Evolutionary conservation across 2,888 invertebrate genomes (phyloP).

Genomic region (Tridacna gigas): DNA sequence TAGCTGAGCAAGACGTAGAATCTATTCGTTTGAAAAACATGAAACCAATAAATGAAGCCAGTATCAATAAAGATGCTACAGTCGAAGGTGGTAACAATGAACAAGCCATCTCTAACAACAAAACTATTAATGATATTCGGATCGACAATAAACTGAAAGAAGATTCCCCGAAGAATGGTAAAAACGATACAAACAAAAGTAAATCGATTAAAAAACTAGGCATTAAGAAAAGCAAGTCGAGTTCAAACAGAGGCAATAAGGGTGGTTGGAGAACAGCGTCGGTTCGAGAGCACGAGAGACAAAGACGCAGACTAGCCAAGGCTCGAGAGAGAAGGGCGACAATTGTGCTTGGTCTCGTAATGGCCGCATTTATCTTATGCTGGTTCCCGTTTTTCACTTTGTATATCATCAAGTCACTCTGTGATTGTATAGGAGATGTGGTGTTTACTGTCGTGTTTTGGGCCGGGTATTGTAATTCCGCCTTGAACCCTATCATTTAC

Average conservation of each 20-base stretch:
- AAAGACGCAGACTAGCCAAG: slow-evolving; percentile 95
- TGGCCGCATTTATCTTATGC: slow-evolving; percentile 99
- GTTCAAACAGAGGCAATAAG: slow-evolving; percentile 47
- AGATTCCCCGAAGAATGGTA: not conserved
- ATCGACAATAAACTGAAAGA: not conserved
- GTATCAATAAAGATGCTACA: not conserved
- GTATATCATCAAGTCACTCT: slow-evolving; percentile 85
- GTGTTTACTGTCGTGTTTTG: slow-evolving; percentile 96
- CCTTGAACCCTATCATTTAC: slow-evolving; percentile 96
- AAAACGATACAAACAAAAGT: slow-evolving; percentile 12
- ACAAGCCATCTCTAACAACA: not conserved
- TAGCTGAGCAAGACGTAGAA: not conserved
- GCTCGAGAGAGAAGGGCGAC: slow-evolving; percentile 99
- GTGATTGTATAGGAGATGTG: slow-evolving; percentile 79
- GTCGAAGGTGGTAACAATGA: not conserved
- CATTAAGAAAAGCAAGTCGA: slow-evolving; percentile 18
- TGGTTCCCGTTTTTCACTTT: slow-evolving; percentile 98
- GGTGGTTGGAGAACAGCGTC: slow-evolving; percentile 63
- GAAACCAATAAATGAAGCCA: not conserved
- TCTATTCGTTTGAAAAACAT: not conserved
- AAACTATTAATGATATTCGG: not conserved
- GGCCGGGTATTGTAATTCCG: slow-evolving; percentile 98
- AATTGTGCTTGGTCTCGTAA: slow-evolving; percentile 97
- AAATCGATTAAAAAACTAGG: slow-evolving; percentile 26
- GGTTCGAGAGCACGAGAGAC: slow-evolving; percentile 93